Percentiles rank a stretch among this genome's conserved stretches.
These are phyloP conservation scores for Berghia stephanieae DNA, from an alignment of 1,140 invertebrate species.

Conservation along the genomic window DNA sequence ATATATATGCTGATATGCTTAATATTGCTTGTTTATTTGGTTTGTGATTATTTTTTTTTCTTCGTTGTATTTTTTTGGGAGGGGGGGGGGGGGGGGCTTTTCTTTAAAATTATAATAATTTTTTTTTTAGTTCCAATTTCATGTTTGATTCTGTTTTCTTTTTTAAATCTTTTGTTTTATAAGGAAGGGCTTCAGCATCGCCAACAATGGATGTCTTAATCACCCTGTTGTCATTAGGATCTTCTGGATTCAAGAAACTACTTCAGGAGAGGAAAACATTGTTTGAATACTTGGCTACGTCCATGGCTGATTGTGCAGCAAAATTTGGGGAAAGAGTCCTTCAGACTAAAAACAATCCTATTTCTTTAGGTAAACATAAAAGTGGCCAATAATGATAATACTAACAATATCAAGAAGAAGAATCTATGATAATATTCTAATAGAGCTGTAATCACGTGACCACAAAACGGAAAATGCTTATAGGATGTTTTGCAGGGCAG, in stretches of 20 bases:
- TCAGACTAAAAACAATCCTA: constrained; percentile 76
- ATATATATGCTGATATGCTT: too few relatives aligned
- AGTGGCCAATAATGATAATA: neutral
- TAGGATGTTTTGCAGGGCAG: too few relatives aligned
- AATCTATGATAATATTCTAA: neutral
- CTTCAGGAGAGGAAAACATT: constrained; percentile 75
- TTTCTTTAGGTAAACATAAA: constrained; percentile 75
- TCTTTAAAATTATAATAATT: too few relatives aligned
- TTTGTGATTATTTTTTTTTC: too few relatives aligned
- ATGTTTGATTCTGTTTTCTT: neutral
- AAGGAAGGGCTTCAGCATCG: constrained; percentile 78
- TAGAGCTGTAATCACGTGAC: neutral
- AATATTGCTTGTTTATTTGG: too few relatives aligned
- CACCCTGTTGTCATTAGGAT: constrained; percentile 80
- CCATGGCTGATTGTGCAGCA: constrained; percentile 72
- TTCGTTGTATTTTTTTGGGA: too few relatives aligned
- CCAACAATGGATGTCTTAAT: constrained; percentile 84
- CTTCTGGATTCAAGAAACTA: constrained; percentile 75
- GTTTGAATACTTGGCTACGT: constrained; percentile 75
- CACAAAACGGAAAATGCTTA: too few relatives aligned
- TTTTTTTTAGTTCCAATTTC: neutral
- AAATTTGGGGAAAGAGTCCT: constrained; percentile 76
- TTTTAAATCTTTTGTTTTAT: neutral
- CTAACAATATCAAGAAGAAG: neutral
- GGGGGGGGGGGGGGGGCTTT: too few relatives aligned